Conservation (phyloP, 2,888 invertebrate species). For the Xestoiulus laeticollis region DNA sequence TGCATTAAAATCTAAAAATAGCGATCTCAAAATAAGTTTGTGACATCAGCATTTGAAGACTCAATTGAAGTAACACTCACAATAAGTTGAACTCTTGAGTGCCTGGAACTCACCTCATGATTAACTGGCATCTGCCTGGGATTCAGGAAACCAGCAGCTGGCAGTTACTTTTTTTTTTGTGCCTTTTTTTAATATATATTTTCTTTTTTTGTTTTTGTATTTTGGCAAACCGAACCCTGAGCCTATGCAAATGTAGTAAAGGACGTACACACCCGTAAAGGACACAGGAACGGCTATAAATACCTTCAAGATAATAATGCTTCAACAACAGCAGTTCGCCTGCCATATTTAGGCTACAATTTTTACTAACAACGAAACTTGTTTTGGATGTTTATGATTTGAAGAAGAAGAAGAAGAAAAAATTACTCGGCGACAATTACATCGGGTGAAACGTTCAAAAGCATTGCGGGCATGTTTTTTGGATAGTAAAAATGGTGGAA, state of each 20-base stretch:
- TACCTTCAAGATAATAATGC: not conserved
- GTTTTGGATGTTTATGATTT: slow-evolving; percentile 1
- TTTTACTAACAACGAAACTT: not conserved
- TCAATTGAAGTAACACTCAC: not conserved
- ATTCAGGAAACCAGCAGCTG: slow-evolving; percentile 16
- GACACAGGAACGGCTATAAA: not conserved
- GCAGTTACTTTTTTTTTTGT: not conserved
- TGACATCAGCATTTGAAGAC: not conserved
- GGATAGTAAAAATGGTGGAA: not conserved
- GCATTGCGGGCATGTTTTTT: not conserved
- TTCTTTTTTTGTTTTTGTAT: not conserved
- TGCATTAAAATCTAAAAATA: too few species aligned
- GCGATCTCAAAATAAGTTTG: too few species aligned
- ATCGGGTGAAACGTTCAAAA: not conserved
- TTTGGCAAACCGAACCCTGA: not conserved
- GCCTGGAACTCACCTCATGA: not conserved
- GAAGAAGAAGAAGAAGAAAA: not conserved
- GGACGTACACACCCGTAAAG: not conserved
- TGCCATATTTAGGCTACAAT: not conserved
- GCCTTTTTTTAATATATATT: not conserved
- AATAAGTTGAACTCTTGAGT: not conserved
- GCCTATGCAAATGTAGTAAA: too few species aligned
- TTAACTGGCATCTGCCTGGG: not conserved
- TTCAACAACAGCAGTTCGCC: not conserved
- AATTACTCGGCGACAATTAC: not conserved